Base-by-base conservation (phyloP, 2,888 invertebrate species). In the Glyphotaelius pellucidus region DNA sequence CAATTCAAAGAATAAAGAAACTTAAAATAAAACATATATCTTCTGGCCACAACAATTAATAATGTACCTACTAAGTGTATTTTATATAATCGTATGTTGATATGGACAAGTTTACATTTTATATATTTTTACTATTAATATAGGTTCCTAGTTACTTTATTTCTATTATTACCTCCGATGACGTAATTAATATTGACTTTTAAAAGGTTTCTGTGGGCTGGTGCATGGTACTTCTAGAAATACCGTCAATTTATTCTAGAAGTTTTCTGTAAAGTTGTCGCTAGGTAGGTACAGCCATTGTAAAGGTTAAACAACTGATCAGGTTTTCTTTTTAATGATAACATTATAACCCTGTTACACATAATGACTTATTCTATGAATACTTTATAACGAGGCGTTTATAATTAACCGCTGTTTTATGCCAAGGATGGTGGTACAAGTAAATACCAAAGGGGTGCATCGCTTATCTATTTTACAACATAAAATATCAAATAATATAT, bases 291-390 rank as follows among this genome's bases (percentile, higher is more conserved):
- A 38, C n/a, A 25, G 38, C 30, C 85, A 85, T n/a, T 47, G 42
- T 25, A 85, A 85, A 85, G 85, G 85, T 85, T 85, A 85, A 85
- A 42, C n/a, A 35, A 38, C 38, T 38, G 12, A n/a, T 42, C n/a
- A 38, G 42, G 85, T 85, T 85, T 38, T 85, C 38, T 85, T 35
- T 38, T 67, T 25, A 42, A 85, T 38, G 38, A 84, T 32, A 15
- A 32, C 25, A n/a, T 31, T 38, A 85, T 85, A n/a, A 38, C 35
- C 25, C n/a, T 85, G 85, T 38, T 85, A 85, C 85, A 85, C 38
- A 42, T 85, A 85, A 85, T 19, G 19, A 67, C 19, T 42, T 67
- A 67, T 67, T 84, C 84, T 25, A 38, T n/a, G 85, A 85, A 85
- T 85, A 42, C 42, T 85, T 85, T 85, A 42, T 85, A n/a, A n/a